Conservation (phyloP, 2,888 invertebrate genomes). For the Mongoloraphidia duomilia region DNA sequence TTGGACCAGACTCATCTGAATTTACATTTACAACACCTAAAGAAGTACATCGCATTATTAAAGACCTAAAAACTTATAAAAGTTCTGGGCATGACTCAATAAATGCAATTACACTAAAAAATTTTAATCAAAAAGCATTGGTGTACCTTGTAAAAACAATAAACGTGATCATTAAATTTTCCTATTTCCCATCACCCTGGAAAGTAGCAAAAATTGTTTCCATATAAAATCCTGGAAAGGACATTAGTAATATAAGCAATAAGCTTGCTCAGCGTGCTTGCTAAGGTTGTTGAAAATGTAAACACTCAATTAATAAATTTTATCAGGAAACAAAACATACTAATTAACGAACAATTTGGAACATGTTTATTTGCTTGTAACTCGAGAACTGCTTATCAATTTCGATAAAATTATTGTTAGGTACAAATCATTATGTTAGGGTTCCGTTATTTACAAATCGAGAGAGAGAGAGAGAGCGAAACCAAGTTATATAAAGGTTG, state of each 20-base stretch:
- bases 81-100: background rate
- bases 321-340: background rate
- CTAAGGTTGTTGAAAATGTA: background rate
- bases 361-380: too few relatives aligned
- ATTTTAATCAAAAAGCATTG: background rate
- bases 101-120: background rate
- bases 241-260: background rate
- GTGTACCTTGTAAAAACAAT: background rate
- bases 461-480: too few relatives aligned
- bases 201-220: background rate
- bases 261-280: background rate
- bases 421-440: too few relatives aligned
- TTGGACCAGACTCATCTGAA: too few relatives aligned
- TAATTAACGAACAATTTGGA: too few relatives aligned
- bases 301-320: background rate
- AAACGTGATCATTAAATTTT: background rate
- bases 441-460: too few relatives aligned
- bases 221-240: background rate
- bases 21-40: too few relatives aligned
- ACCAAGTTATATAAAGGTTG: too few relatives aligned
- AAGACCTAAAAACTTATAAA: background rate
- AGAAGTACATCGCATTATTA: too few relatives aligned
- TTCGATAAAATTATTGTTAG: too few relatives aligned
- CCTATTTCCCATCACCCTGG: background rate
- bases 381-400: too few relatives aligned